Base-by-base conservation (phyloP, 1,140 invertebrate genomes). In the Bombus affinis region DNA sequence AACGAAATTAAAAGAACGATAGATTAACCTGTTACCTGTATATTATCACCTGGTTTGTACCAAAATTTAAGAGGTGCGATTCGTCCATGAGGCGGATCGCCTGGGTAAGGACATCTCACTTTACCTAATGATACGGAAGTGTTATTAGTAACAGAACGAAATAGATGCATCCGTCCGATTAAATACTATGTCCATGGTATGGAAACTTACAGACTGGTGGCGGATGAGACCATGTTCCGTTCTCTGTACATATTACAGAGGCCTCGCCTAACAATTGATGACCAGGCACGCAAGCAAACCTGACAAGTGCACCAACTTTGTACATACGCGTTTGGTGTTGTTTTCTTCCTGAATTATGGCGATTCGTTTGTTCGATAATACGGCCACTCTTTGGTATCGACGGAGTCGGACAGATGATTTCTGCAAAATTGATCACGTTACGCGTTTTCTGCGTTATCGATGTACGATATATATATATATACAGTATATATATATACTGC, bases 171-270 rank as follows among this genome's bases (percentile, higher is more conserved):
- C 15, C 15, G 25, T 5, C 2, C 10, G 13, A 37, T 32, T 35
- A 22, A 25, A 35, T 37, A 53, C 1, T 74, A 3, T 25, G 3
- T 9, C 0, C 15, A 47, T 47, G 44, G 5, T 47, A 18, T 22
- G 5, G 37, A 75, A 22, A 83, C 95, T 97, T 95, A 95, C 98
- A 98, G 92, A 97, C 96, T 85, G 98, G 98, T n/a, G 97, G 96
- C 78, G 97, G 96, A 93, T 98, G 97, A 15, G 97, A 98, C 98
- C 98, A 98, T 87, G 97, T 97, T 62, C 98, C 98, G 88, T 97
- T 97, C 94, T 98, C 98, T 32, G 97, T 98, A 94, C 98, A 98
- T 35, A 98, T 97, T 85, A 98, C 97, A 44, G 97, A 97, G 1
- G 96, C 96, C 93, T 98, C 97, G 4, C 98, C 98, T 65, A 97